Conservation (phyloP, 1,140 invertebrate species). For the Cyclargus thomasi region DNA sequence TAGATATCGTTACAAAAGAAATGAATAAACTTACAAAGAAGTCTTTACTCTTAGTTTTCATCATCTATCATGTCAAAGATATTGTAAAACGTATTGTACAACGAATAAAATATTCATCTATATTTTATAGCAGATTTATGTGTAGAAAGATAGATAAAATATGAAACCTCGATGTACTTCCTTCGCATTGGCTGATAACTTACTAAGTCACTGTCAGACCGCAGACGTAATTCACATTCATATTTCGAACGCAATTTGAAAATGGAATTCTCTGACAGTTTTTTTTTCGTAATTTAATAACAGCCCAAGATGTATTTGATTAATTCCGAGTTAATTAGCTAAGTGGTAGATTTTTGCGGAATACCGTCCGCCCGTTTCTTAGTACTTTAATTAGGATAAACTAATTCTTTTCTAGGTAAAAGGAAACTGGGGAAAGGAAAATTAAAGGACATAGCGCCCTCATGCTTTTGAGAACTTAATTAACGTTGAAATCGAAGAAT, state of each 20-base stretch:
- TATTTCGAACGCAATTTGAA: slow-evolving; percentile 3
- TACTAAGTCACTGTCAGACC: slow-evolving; percentile 10
- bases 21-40: not conserved
- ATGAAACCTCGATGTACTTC: not conserved
- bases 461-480: too few species aligned
- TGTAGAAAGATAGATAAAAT: not conserved
- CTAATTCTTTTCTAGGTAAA: too few species aligned
- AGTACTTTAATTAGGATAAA: too few species aligned
- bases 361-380: too few species aligned
- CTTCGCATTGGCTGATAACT: slow-evolving; percentile 8
- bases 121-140: slow-evolving; percentile 1
- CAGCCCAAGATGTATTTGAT: too few species aligned
- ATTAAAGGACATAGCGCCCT: too few species aligned
- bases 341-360: too few species aligned
- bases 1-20: not conserved
- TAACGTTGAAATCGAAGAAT: too few species aligned
- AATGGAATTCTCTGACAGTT: not conserved
- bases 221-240: not conserved
- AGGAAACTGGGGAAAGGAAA: too few species aligned
- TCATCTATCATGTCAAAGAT: not conserved
- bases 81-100: not conserved
- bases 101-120: slow-evolving; percentile 5
- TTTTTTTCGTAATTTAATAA: too few species aligned
- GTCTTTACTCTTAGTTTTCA: not conserved
- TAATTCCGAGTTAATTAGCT: too few species aligned